These are phyloP conservation scores for Andrena chrysosceles DNA, from an alignment of 2,888 invertebrate species.

Conservation along the genomic window DNA sequence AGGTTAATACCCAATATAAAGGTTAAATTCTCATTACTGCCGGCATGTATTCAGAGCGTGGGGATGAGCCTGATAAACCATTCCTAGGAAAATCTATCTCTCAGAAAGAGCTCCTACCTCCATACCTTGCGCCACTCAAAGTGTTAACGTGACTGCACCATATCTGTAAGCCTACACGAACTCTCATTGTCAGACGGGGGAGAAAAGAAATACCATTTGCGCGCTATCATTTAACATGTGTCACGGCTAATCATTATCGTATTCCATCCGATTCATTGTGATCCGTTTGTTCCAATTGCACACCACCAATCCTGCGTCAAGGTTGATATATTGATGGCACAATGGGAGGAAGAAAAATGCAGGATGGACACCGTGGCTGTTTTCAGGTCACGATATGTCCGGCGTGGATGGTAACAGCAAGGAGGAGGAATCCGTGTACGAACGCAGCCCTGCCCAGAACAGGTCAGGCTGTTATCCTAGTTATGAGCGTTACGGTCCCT, in stretches of 20 bases:
- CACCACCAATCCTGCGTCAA: slow-evolving; percentile 55
- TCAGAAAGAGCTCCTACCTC: too few relatives aligned
- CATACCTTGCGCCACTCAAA: too few relatives aligned
- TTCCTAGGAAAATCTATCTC: too few relatives aligned
- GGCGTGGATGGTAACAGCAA: slow-evolving; percentile 95
- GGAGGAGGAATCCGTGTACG: slow-evolving; percentile 88
- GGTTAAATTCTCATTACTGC: too few relatives aligned
- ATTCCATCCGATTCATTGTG: background rate
- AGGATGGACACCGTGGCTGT: slow-evolving; percentile 64
- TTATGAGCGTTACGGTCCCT: slow-evolving; percentile 89
- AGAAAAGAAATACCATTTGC: background rate
- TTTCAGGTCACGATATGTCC: slow-evolving; percentile 95
- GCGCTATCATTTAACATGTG: too few relatives aligned
- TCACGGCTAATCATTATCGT: background rate
- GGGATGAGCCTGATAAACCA: too few relatives aligned
- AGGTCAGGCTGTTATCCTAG: slow-evolving; percentile 92
- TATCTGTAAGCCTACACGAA: slow-evolving; percentile 12
- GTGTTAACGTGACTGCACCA: slow-evolving; percentile 15
- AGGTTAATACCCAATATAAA: too few relatives aligned
- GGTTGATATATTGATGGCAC: slow-evolving; percentile 62
- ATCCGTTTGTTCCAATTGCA: background rate
- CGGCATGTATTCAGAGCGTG: too few relatives aligned
- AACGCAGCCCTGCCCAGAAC: slow-evolving; percentile 89
- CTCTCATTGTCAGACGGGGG: background rate
- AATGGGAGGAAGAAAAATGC: slow-evolving; percentile 31